phyloP scores from a whole-genome alignment of 2,888 invertebrate genomes.

The Andrena flavipes region DNA sequence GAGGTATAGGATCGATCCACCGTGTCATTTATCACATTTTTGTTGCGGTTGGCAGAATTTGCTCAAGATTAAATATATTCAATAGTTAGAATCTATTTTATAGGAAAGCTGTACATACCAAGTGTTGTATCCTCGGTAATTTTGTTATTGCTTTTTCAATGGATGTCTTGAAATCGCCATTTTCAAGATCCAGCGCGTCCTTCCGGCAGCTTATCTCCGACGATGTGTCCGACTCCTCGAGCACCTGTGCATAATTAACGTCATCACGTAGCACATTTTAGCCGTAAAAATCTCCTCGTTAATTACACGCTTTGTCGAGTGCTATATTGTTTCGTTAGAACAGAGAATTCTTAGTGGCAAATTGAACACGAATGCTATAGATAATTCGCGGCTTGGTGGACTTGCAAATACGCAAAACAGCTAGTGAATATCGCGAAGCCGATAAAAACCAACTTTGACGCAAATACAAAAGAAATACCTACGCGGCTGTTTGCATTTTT shows the following conservation, averaged over 20 bases:
- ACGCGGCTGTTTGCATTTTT: slow-evolving; percentile 6
- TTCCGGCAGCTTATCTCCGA: slow-evolving; percentile 85
- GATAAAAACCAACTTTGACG: slow-evolving; percentile 38
- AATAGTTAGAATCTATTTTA: neutral
- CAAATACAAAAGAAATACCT: slow-evolving; percentile 9
- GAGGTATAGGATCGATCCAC: no score
- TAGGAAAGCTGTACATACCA: slow-evolving; percentile 73
- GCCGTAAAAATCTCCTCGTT: slow-evolving; percentile 1
- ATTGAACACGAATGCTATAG: neutral
- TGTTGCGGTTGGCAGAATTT: no score
- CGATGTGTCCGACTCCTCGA: slow-evolving; percentile 86
- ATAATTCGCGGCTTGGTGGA: neutral
- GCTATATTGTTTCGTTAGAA: neutral
- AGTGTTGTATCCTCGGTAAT: slow-evolving; percentile 83
- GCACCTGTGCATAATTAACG: slow-evolving; percentile 81
- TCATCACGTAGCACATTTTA: slow-evolving; percentile 35
- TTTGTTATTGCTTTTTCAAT: slow-evolving; percentile 84
- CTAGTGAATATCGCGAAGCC: neutral
- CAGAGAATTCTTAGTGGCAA: neutral
- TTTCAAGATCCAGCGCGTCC: slow-evolving; percentile 83
- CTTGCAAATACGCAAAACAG: slow-evolving; percentile 16
- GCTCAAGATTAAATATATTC: no score
- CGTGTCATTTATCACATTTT: no score
- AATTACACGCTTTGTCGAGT: slow-evolving; percentile 14
- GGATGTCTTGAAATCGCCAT: slow-evolving; percentile 83